Conservation (phyloP, 2,888 invertebrate genomes). For the Chymomyza amoena region DNA sequence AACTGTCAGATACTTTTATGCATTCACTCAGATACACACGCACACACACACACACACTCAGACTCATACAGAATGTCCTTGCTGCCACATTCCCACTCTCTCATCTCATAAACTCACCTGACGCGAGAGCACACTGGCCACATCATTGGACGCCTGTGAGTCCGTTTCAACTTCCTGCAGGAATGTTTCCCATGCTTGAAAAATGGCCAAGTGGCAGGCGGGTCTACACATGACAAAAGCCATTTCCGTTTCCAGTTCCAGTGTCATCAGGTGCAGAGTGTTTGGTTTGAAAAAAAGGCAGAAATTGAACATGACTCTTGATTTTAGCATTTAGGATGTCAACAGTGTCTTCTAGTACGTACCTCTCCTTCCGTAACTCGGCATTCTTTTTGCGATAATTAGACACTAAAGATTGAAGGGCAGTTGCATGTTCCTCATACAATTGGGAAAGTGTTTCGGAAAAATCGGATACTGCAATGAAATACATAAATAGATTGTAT, state of each 20-base stretch:
- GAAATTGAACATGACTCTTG: background rate
- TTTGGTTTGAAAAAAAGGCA: background rate
- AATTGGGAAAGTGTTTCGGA: slow-evolving; percentile 92
- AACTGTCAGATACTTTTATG: slow-evolving; percentile 30
- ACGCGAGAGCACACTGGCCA: slow-evolving; percentile 88
- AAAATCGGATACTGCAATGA: slow-evolving; percentile 90
- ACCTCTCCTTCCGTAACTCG: slow-evolving; percentile 93
- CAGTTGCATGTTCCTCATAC: slow-evolving; percentile 93
- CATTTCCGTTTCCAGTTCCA: background rate
- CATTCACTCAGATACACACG: background rate
- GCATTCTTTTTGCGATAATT: slow-evolving; percentile 91
- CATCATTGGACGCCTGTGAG: slow-evolving; percentile 90
- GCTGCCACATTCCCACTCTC: background rate
- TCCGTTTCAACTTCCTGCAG: slow-evolving; percentile 95
- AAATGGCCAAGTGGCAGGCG: slow-evolving; percentile 88
- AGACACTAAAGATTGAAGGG: slow-evolving; percentile 90
- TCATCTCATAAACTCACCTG: slow-evolving; percentile 78
- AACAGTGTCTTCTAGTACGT: slow-evolving; percentile 55
- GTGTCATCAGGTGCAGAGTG: background rate
- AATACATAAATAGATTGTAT: background rate
- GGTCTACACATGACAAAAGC: slow-evolving; percentile 81
- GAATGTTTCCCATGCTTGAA: slow-evolving; percentile 93
- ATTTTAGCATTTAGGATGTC: background rate
- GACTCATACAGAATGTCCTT: background rate
- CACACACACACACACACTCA: background rate